Base-by-base conservation (phyloP, 2,797 vertebrate species). In the Hipposideros larvatus region DNA sequence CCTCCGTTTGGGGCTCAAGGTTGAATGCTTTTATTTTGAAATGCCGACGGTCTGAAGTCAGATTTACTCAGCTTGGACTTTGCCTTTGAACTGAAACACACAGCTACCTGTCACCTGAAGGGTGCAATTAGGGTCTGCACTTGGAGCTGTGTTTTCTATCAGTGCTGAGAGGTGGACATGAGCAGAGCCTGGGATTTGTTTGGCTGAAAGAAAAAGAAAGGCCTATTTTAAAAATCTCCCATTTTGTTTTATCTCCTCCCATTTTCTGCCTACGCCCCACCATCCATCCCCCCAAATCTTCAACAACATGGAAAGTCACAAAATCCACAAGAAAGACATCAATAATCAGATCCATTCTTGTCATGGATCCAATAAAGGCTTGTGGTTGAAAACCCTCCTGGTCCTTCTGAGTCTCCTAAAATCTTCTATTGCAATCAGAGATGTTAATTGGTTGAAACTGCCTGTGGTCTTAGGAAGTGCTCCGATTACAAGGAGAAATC, bases 371-470 rank as follows among this genome's bases (percentile, higher is more conserved):
- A 85, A 89, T 87, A 92, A 92, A 96, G 75, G n/a, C 82, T 87
- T 88, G 73, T 77, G 95, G 89, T 66, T n/a, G 43, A 88, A 96
- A 97, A 90, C 77, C 26, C 61, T 91, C 61, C 66, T 16, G 63
- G 80, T 93, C 80, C n/a, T 94, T 96, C 73, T 73, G 94, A 87
- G 51, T 88, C 84, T 87, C 91, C 93, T 97, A 92, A 96, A 94
- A 93, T 86, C 61, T 95, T 96, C 71, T 71, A 18, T 31, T 51
- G 83, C 83, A 68, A 92, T 57, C 89, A 84, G 77, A 97, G 93
- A 91, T 66, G 82, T 96, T 97, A 96, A 98, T 97, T 84, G 97
- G 98, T 98, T 98, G 97, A 95, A 97, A 87, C 28, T 92, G 91
- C 95, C 96, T 97, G 97, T 92, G 97, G 97, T 97, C 61, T 96